phyloP scores from a whole-genome alignment of 2,113 vertebrate species.

The Etheostoma cragini region DNA sequence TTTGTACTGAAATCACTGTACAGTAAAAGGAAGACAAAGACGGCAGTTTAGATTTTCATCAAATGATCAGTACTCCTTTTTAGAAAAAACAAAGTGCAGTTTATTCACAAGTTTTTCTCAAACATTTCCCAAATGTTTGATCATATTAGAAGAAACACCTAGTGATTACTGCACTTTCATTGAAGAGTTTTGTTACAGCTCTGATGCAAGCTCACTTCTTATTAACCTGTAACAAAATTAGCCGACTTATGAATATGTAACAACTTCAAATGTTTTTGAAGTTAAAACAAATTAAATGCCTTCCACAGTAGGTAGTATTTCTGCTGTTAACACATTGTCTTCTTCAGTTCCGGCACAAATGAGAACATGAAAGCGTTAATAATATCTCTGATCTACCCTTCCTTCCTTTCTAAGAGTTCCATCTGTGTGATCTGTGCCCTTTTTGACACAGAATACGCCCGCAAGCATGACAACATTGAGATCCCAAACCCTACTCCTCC shows the following conservation, averaged over 20 bases:
- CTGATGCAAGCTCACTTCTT: neutral
- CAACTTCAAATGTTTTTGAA: neutral
- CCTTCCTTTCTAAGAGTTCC: constrained; percentile 19
- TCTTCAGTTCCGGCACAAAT: constrained; percentile 1
- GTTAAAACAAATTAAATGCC: neutral
- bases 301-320: neutral
- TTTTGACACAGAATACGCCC: constrained; percentile 4
- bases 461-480: constrained; percentile 26
- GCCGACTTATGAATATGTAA: neutral
- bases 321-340: neutral
- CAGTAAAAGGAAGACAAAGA: neutral
- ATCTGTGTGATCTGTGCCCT: neutral
- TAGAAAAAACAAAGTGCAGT: neutral
- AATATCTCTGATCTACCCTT: constrained; percentile 17
- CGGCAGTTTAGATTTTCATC: neutral
- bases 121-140: neutral
- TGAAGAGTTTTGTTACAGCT: neutral
- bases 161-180: neutral
- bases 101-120: neutral
- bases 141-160: neutral
- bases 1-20: neutral
- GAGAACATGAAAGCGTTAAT: neutral
- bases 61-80: neutral
- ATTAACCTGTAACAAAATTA: neutral
- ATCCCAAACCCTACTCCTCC: neutral